These are phyloP conservation scores for Drosophila lacicola DNA, from an alignment of 2,888 invertebrate genomes.

Conservation along the genomic window DNA sequence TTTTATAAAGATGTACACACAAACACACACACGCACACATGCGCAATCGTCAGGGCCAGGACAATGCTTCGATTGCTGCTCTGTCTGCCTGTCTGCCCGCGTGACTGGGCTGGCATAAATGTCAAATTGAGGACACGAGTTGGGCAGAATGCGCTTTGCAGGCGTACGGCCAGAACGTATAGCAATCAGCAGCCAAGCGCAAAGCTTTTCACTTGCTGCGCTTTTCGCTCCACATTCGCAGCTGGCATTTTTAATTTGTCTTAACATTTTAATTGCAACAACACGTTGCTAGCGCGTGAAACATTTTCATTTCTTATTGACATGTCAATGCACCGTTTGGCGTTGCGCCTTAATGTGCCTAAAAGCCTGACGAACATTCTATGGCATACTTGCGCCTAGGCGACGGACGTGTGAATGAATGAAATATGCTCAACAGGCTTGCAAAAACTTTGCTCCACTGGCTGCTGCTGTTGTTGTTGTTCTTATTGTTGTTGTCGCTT, in stretches of 20 bases:
- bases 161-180: conserved; percentile 7
- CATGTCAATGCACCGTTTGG: conserved; percentile 60
- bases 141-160: conserved; percentile 20
- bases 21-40: conserved; percentile 4
- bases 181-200: conserved; percentile 73
- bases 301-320: conserved; percentile 70
- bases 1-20: conserved; percentile 20
- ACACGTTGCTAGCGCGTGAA: conserved; percentile 29
- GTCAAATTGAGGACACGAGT: conserved; percentile 77
- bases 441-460: conserved; percentile 30
- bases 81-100: conserved; percentile 17
- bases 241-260: conserved; percentile 73
- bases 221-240: conserved; percentile 47
- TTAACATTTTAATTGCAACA: conserved; percentile 76
- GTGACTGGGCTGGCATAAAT: conserved; percentile 68
- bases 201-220: conserved; percentile 61
- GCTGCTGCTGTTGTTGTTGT: conserved; percentile 2
- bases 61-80: conserved; percentile 59
- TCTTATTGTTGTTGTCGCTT: conserved; percentile 6
- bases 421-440: conserved; percentile 53
- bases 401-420: conserved; percentile 41
- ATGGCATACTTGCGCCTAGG: conserved; percentile 36
- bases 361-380: conserved; percentile 41
- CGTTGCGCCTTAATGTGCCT: conserved; percentile 46
- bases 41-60: conserved; percentile 50